Evolutionary conservation across 1,140 invertebrate genomes (phyloP), one percentile per base, ranked within the genome.

Genomic region (Macrobrachium nipponense): DNA sequence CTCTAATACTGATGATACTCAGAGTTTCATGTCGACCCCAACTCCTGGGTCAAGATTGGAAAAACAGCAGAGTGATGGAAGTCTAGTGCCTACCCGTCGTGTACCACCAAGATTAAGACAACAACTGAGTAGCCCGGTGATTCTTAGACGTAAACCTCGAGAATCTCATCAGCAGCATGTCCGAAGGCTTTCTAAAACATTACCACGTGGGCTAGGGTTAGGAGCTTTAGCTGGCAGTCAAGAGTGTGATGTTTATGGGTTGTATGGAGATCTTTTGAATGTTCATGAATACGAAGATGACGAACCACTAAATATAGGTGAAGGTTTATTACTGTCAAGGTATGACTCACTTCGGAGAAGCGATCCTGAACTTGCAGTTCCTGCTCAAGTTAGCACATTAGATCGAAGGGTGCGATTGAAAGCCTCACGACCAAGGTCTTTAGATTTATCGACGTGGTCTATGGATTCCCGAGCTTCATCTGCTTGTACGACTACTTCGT

Each of bases 241-340:
- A 58, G 89, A 87, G 43, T 96, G 95, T 90, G 96, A 97, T 90
- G 96, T 98, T 0, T 97, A 97, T 90, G 96, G 96, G 0, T 91
- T 98, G 0, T 98, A 97, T 90, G 96, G 95, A 0, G 96, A 97
- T 89, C 91, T 98, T 36, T 96, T 98, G 93, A 96, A 96, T 90
- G 94, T 97, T 3, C 96, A 95, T 90, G 95, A 97, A 90, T 96
- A 96, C 89, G 95, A 96, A 72, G 95, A 95, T 15, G 95, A 95
- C 14, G 95, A 97, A 89, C 94, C 88, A n/a, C 44, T 86, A 60
- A 51, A 87, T 76, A 87, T 87, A 68, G 81, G 82, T n/a, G 86
- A 96, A 90, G 93, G 94, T 7, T 51, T 64, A 20, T 73, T 82
- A 27, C 75, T 88, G 12, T 82, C 81, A 12, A 85, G 86, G n/a